Percentiles rank a stretch among this genome's conserved stretches.
These are phyloP conservation scores for Rhaphigaster nebulosa DNA, from an alignment of 2,888 invertebrate genomes.

Conservation along the genomic window DNA sequence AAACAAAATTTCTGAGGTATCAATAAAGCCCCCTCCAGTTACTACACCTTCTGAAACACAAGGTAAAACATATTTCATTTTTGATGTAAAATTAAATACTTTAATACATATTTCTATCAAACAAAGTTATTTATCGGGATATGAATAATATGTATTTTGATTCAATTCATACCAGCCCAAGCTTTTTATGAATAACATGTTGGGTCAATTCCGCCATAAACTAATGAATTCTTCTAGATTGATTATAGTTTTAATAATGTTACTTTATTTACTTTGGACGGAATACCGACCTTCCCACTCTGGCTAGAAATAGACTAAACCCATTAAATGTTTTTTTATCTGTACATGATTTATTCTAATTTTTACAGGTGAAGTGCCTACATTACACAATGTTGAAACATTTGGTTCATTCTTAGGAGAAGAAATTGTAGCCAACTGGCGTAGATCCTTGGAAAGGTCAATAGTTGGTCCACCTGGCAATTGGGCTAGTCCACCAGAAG, in stretches of 20 bases:
- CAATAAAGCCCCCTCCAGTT: conserved; percentile 60
- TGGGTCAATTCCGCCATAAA: too few relatives aligned
- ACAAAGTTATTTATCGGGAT: background rate
- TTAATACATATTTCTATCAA: background rate
- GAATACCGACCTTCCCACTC: background rate
- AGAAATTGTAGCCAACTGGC: conserved; percentile 86
- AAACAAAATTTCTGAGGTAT: conserved; percentile 59
- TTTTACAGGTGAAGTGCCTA: conserved; percentile 63
- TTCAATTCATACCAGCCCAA: background rate
- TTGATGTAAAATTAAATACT: background rate
- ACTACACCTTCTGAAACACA: conserved; percentile 61
- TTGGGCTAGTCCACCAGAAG: conserved; percentile 60
- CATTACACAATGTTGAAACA: conserved; percentile 78
- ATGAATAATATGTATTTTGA: background rate
- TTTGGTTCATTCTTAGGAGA: conserved; percentile 84
- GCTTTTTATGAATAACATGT: background rate
- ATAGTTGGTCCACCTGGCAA: conserved; percentile 66
- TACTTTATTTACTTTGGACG: background rate
- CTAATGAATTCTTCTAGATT: background rate
- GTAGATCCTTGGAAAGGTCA: conserved; percentile 77
- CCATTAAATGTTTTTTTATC: background rate
- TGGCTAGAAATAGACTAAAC: background rate
- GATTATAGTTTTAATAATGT: background rate
- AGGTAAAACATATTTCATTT: conserved; percentile 56
- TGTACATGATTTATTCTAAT: conserved; percentile 38